Evolutionary conservation across 2,888 invertebrate genomes (phyloP), one percentile per base, ranked within the genome.

Genomic region (Drosophila kambysellisi): DNA sequence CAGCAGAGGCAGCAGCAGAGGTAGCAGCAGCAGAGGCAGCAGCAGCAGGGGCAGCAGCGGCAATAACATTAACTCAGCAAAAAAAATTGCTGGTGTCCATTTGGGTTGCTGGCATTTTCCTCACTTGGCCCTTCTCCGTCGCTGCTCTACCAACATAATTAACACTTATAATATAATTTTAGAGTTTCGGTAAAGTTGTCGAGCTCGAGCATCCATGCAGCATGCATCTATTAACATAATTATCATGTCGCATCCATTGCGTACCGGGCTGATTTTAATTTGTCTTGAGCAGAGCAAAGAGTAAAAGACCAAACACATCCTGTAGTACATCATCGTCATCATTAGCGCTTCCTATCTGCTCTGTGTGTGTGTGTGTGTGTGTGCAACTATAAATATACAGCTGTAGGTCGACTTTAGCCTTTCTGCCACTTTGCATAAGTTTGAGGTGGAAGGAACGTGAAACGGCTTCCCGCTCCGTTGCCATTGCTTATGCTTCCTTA

Each of bases 321-420:
- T 88, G 86, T 74, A 83, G 83, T 88, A 83, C 88, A 86, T 88
- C 86, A 87, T 88, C 88, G 87, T 87, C 88, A 86, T 84, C 89
- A 83, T 86, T 88, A 86, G 83, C 83, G 88, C 71, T 85, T 86
- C 86, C 88, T 83, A 66, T 73, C 71, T 73, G 51, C 65, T 43
- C 25, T 32, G n/a, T 32, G 29, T 33, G 9, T 51, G 20, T 29
- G 43, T 46, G 20, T 12, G n/a, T n/a, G 9, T n/a, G 33, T 64
- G 58, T 32, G 32, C 33, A 52, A 48, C 46, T 51, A 68, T 62
- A 76, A 63, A 56, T 39, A 39, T 29, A 50, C 46, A 66, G 20
- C 61, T 61, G 20, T 54, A 41, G 64, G n/a, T 20, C 50, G 56
- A 29, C 56, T 58, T 41, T 25, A 53, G 67, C 51, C 78, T 70